phyloP scores from a whole-genome alignment of 2,113 vertebrate genomes.

The Sceloporus tristichus region DNA sequence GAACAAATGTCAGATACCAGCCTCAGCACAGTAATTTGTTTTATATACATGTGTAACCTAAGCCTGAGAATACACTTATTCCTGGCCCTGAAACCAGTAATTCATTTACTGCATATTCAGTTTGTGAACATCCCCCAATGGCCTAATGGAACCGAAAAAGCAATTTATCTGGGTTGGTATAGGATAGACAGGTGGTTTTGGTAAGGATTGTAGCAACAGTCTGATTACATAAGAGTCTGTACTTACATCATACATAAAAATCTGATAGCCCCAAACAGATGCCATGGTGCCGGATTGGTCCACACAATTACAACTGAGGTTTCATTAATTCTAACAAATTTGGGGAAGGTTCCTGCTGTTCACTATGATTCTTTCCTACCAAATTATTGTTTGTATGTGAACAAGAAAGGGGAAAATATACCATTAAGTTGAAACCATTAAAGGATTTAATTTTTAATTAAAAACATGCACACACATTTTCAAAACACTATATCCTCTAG shows the following conservation, averaged over 20 bases:
- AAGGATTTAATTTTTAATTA: not conserved
- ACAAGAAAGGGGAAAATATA: not conserved
- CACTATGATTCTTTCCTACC: not conserved
- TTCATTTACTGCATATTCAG: not conserved
- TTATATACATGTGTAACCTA: conserved; percentile 3
- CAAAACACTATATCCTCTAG: not conserved
- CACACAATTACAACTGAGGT: conserved; percentile 68
- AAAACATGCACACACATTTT: not conserved
- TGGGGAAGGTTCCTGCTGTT: conserved; percentile 52
- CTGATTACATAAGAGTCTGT: conserved; percentile 74
- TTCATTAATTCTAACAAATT: conserved; percentile 70
- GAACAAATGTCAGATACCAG: not conserved
- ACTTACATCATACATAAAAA: conserved; percentile 74
- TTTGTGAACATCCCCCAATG: not conserved
- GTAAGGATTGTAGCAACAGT: conserved; percentile 75
- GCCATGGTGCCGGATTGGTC: conserved; percentile 55
- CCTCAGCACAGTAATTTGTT: conserved; percentile 24
- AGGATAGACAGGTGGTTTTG: conserved; percentile 75
- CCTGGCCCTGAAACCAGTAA: conserved; percentile 42
- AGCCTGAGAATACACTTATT: not conserved
- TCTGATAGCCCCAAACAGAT: conserved; percentile 65
- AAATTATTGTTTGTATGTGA: not conserved
- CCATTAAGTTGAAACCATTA: not conserved
- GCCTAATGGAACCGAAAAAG: conserved; percentile 38
- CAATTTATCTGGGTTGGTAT: conserved; percentile 57